Evolutionary conservation across 2,113 vertebrate species (phyloP).

Genomic region (Galemys pyrenaicus): DNA sequence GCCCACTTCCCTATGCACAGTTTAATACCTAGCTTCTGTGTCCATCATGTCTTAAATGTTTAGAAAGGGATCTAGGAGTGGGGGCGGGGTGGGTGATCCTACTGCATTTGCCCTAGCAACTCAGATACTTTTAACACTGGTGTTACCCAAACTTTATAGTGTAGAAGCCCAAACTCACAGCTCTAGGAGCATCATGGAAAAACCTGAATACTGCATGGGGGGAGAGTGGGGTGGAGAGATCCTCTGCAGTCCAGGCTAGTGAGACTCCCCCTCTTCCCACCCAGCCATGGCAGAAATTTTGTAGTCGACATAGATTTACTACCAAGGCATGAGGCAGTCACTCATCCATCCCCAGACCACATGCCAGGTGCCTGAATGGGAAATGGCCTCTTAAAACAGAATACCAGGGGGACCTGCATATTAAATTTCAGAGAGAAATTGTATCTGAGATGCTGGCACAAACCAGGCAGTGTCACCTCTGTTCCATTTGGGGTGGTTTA

Average conservation of each 20-base stretch:
- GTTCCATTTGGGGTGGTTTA: slow-evolving; percentile 44
- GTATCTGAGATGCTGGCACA: slow-evolving; percentile 25
- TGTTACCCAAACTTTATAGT: slow-evolving; percentile 31
- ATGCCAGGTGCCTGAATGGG: slow-evolving; percentile 1
- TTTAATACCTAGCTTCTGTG: slow-evolving; percentile 17
- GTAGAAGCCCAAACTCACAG: not conserved
- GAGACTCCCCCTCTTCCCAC: slow-evolving; percentile 4
- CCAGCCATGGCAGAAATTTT: not conserved
- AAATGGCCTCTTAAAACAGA: slow-evolving; percentile 40
- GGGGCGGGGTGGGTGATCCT: not conserved
- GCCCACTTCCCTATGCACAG: not conserved
- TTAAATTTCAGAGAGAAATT: slow-evolving; percentile 16
- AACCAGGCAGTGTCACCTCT: slow-evolving; percentile 64
- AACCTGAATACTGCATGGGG: not conserved
- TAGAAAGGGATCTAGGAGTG: not conserved
- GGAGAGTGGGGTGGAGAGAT: not conserved
- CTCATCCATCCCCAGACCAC: slow-evolving; percentile 25
- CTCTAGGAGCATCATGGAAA: not conserved
- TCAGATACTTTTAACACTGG: not conserved
- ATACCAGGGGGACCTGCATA: not conserved
- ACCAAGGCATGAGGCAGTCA: slow-evolving; percentile 46
- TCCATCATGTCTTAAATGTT: not conserved
- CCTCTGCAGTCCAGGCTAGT: not conserved
- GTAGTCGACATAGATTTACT: slow-evolving; percentile 45
- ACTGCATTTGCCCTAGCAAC: not conserved